Percentiles rank a stretch among this genome's conserved stretches.
phyloP scores from a whole-genome alignment of 1,140 invertebrate species.

The Drosophila bocki region DNA sequence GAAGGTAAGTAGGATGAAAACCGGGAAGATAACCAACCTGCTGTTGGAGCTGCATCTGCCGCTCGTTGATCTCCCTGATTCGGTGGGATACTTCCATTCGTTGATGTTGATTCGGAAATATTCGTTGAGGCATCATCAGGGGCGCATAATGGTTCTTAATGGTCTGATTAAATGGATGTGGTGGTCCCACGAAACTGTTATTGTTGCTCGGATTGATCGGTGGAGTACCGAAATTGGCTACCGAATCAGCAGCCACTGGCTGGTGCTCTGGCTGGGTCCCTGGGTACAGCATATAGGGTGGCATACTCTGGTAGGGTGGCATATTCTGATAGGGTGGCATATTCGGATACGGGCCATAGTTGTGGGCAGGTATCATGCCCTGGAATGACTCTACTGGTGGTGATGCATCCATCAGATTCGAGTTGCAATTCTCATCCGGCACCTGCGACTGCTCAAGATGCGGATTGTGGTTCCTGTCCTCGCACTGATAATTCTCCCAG shows the following conservation, averaged over 20 bases:
- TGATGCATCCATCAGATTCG: background rate
- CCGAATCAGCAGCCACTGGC: background rate
- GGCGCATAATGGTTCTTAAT: background rate
- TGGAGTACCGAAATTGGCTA: background rate
- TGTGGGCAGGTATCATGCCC: background rate
- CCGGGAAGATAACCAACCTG: conserved; percentile 10
- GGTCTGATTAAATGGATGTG: background rate
- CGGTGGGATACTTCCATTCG: too few relatives aligned
- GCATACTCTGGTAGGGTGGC: background rate
- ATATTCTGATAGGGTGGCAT: background rate
- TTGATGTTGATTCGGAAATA: background rate
- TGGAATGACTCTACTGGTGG: background rate
- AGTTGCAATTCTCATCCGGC: background rate
- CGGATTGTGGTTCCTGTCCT: background rate
- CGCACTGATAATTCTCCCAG: background rate
- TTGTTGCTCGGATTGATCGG: background rate
- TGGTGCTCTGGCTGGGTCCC: background rate
- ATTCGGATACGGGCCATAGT: background rate
- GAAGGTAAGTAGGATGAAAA: background rate
- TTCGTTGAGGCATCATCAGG: background rate
- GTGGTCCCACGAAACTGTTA: background rate
- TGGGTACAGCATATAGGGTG: background rate
- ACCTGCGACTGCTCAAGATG: background rate
- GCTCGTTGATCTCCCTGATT: background rate
- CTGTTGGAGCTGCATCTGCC: background rate